phyloP scores from a whole-genome alignment of 1,140 invertebrate genomes.

The Phocides pigmalion region DNA sequence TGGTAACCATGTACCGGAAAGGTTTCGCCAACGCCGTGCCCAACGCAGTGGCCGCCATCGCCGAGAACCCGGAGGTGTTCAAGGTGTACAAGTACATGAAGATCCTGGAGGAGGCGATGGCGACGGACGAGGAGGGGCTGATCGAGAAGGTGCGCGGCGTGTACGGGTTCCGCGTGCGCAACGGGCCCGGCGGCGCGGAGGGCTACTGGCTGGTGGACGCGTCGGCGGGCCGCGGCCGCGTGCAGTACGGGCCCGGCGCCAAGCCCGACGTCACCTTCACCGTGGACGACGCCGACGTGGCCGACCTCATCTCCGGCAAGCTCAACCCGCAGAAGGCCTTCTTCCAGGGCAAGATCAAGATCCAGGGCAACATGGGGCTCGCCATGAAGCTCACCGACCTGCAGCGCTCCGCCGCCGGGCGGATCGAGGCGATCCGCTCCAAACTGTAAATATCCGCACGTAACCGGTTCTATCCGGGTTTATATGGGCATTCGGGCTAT shows the following conservation, averaged over 20 bases:
- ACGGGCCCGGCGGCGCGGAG: slow-evolving; percentile 89
- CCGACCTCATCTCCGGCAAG: slow-evolving; percentile 94
- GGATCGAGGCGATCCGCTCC: slow-evolving; percentile 89
- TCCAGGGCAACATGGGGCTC: slow-evolving; percentile 97
- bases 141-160: slow-evolving; percentile 94
- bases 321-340: slow-evolving; percentile 98
- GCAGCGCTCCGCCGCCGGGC: slow-evolving; percentile 88
- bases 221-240: slow-evolving; percentile 93
- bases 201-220: slow-evolving; percentile 96
- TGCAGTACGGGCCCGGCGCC: slow-evolving; percentile 91
- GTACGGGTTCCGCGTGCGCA: slow-evolving; percentile 94
- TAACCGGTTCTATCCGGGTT: slow-evolving; percentile 37
- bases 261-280: slow-evolving; percentile 97
- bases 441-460: slow-evolving; percentile 87
- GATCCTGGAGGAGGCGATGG: slow-evolving; percentile 91
- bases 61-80: slow-evolving; percentile 86
- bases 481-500: slow-evolving; percentile 40
- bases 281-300: slow-evolving; percentile 93
- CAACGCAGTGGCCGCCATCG: slow-evolving; percentile 70
- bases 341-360: slow-evolving; percentile 98
- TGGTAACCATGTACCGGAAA: slow-evolving; percentile 94
- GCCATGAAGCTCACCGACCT: slow-evolving; percentile 97
- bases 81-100: slow-evolving; percentile 91
- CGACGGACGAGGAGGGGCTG: slow-evolving; percentile 91
- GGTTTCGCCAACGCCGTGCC: slow-evolving; percentile 88